phyloP scores from a whole-genome alignment of 2,113 vertebrate species.

The Muntiacus muntjak region DNA sequence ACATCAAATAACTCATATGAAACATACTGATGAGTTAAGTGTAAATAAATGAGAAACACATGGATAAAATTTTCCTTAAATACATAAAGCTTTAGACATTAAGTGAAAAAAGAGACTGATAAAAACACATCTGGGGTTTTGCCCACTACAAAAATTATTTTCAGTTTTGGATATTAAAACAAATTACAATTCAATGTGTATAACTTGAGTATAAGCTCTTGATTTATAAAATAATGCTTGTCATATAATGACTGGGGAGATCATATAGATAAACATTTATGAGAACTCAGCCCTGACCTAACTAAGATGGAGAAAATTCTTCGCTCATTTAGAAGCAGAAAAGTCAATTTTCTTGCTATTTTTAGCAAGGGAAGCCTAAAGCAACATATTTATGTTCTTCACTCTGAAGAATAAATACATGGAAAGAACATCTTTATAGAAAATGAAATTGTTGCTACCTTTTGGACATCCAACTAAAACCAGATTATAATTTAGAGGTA shows the following conservation, averaged over 20 bases:
- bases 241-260: slow-evolving; percentile 27
- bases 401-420: background rate
- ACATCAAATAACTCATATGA: slow-evolving; percentile 71
- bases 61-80: slow-evolving; percentile 71
- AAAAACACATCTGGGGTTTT: slow-evolving; percentile 67
- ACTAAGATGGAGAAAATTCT: background rate
- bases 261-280: slow-evolving; percentile 2
- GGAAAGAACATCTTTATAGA: background rate
- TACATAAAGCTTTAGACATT: slow-evolving; percentile 68
- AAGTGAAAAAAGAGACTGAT: slow-evolving; percentile 67
- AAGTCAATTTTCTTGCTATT: slow-evolving; percentile 23
- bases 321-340: slow-evolving; percentile 13
- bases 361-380: slow-evolving; percentile 25
- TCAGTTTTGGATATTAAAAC: slow-evolving; percentile 65
- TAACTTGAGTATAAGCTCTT: slow-evolving; percentile 45
- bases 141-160: slow-evolving; percentile 68
- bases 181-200: slow-evolving; percentile 60
- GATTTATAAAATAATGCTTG: slow-evolving; percentile 50
- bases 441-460: background rate
- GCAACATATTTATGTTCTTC: background rate
- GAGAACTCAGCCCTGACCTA: background rate
- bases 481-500: background rate
- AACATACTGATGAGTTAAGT: slow-evolving; percentile 72
- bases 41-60: slow-evolving; percentile 76
- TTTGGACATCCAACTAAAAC: background rate